phyloP scores from a whole-genome alignment of 2,888 invertebrate species.

The Leptothorax acervorum region DNA sequence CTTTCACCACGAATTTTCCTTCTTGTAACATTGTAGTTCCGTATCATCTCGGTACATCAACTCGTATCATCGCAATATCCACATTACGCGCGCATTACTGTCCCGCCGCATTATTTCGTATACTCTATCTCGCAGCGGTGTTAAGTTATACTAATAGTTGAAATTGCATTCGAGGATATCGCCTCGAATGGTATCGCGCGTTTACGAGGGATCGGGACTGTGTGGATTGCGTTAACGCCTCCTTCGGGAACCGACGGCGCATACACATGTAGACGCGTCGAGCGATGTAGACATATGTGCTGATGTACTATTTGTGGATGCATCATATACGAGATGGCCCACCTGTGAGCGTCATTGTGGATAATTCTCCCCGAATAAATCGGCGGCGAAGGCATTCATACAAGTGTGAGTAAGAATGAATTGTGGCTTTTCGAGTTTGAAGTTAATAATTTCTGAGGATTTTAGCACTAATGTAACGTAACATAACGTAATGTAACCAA shows the following conservation, averaged over 20 bases:
- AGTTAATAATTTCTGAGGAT: neutral
- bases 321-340: constrained; percentile 55
- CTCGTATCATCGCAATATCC: neutral
- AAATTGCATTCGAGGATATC: constrained; percentile 51
- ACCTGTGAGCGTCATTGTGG: constrained; percentile 59
- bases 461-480: neutral
- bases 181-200: constrained; percentile 19
- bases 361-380: constrained; percentile 61
- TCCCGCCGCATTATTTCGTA: constrained; percentile 7
- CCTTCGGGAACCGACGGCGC: constrained; percentile 54
- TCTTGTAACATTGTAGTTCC: neutral
- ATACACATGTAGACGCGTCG: constrained; percentile 48
- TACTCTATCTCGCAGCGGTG: constrained; percentile 20
- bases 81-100: neutral
- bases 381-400: constrained; percentile 12
- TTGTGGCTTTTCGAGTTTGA: neutral
- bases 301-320: constrained; percentile 52
- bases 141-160: constrained; percentile 58
- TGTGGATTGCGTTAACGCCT: constrained; percentile 56
- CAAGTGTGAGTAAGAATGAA: neutral
- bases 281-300: constrained; percentile 51
- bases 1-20: neutral
- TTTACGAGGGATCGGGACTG: constrained; percentile 43
- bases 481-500: neutral
- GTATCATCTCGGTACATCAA: neutral